Evolutionary conservation across 2,888 invertebrate genomes (phyloP), one percentile per base, ranked within the genome.

Genomic region (Gerosis bhagava): DNA sequence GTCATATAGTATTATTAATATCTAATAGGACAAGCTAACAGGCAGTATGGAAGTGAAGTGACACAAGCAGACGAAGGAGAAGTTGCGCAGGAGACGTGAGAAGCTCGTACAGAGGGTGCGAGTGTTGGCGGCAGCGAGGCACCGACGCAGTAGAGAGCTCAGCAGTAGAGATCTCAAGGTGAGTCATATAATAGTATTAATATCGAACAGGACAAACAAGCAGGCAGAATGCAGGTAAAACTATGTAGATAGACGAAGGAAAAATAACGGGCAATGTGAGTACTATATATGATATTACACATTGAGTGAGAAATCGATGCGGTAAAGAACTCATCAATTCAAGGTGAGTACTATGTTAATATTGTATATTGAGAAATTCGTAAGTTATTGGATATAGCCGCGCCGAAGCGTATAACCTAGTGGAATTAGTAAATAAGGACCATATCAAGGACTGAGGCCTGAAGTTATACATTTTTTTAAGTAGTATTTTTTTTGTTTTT

Each of bases 191-290:
- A n/a, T 24, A 24, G 2, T 24, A 6, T 3, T 24, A 24, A 24
- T 8, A 26, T 28, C n/a, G n/a, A 96, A 69, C 95, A 95, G 67
- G 95, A 95, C 70, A 92, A 92, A 59, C 59, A 92, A 26, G 92
- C 93, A 31, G 93, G 92, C 50, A 91, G 93, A 51, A 77, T 93
- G 50, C 94, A 94, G 67, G 90, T 94, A 53, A 94, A 93, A 66
- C 91, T 93, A 36, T 95, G 95, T 75, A 93, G 93, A 70, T 93
- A 94, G 65, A 94, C 95, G 24, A 95, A 96, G 68, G 95, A 95
- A 67, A 94, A 94, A 72, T 79, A 95, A 51, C 90, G 94, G 93
- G 15, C 90, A 93, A 47, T 92, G 93, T 49, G 93, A 94, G 71
- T 70, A 81, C n/a, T n/a, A n/a, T n/a, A n/a, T n/a, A n/a, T n/a